Conservation (phyloP, 2,113 vertebrate species). For the Jaculus jaculus region DNA sequence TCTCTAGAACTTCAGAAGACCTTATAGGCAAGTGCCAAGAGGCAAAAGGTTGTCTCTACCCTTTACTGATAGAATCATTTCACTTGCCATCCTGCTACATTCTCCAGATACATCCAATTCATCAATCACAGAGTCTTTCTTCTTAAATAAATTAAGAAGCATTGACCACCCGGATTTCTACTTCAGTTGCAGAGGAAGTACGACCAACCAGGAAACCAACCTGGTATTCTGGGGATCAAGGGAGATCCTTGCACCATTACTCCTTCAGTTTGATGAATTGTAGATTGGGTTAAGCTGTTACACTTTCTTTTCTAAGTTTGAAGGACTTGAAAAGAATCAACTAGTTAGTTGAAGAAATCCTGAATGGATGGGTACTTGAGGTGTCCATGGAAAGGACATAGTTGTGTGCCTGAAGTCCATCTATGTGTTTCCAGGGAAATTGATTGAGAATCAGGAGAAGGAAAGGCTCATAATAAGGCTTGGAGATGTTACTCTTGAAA, state of each 20-base stretch:
- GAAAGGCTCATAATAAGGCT: neutral
- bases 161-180: neutral
- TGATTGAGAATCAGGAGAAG: neutral
- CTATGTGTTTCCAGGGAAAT: slow-evolving; percentile 45
- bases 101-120: neutral
- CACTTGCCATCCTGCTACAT: neutral
- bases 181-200: neutral
- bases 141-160: slow-evolving; percentile 19
- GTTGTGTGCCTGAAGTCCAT: neutral
- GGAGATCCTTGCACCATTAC: neutral
- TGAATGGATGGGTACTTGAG: slow-evolving; percentile 48
- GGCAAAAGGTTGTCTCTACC: neutral
- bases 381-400: neutral
- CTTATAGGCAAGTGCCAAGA: neutral
- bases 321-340: slow-evolving; percentile 32
- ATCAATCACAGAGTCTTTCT: neutral
- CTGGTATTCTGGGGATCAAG: neutral
- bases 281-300: neutral
- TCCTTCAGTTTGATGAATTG: neutral
- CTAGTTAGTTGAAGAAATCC: slow-evolving; percentile 44
- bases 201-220: neutral
- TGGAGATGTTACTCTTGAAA: neutral
- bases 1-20: neutral
- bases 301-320: neutral
- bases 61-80: slow-evolving; percentile 16